Conservation (phyloP, 2,888 invertebrate species). For the Sialis lutaria region DNA sequence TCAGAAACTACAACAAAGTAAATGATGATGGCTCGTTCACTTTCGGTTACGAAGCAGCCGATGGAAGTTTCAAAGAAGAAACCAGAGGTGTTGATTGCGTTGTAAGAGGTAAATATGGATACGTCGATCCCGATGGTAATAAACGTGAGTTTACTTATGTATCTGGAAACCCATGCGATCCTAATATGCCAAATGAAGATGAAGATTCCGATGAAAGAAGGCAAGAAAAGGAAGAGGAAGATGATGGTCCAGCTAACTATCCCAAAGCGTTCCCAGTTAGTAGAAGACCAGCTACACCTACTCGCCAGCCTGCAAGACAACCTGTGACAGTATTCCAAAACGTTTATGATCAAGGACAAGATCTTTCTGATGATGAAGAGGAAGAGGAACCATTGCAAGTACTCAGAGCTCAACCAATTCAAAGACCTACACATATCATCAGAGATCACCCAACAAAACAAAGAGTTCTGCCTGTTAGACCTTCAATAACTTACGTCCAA, state of each 20-base stretch:
- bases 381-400: conserved; percentile 33
- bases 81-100: conserved; percentile 74
- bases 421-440: conserved; percentile 16
- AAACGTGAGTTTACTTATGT: conserved; percentile 75
- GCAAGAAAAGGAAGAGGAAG: conserved; percentile 35
- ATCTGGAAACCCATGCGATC: conserved; percentile 72
- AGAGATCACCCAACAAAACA: conserved; percentile 16
- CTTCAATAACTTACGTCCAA: conserved; percentile 14
- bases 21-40: conserved; percentile 75
- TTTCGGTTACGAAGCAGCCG: conserved; percentile 70
- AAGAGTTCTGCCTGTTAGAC: conserved; percentile 13
- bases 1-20: conserved; percentile 65
- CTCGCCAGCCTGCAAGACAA: conserved; percentile 20
- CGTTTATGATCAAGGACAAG: conserved; percentile 33
- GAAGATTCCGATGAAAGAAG: conserved; percentile 37
- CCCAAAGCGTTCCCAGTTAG: conserved; percentile 45
- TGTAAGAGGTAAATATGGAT: conserved; percentile 73
- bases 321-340: conserved; percentile 55
- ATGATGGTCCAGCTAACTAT: conserved; percentile 34
- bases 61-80: conserved; percentile 75
- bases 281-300: conserved; percentile 29
- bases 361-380: conserved; percentile 37
- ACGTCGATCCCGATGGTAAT: conserved; percentile 73
- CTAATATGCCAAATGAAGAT: conserved; percentile 52
- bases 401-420: conserved; percentile 22